Percentiles rank a stretch among this genome's conserved stretches.
phyloP scores from a whole-genome alignment of 2,797 vertebrate species.

The Heteromormyrus szaboi region DNA sequence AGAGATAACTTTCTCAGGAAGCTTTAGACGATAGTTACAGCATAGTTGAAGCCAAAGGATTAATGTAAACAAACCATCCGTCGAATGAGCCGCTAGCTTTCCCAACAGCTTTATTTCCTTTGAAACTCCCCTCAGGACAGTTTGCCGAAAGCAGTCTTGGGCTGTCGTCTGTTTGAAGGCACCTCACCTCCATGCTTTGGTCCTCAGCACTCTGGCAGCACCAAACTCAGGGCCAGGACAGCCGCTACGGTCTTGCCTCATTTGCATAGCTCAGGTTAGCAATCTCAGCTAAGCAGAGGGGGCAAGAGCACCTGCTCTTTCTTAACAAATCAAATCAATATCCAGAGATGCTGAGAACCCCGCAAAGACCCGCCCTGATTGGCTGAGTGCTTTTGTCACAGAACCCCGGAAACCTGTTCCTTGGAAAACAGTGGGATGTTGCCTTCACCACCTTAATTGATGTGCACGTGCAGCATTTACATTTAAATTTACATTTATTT shows the following conservation, averaged over 20 bases:
- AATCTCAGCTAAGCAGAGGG: conserved; percentile 1
- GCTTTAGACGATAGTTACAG: not conserved
- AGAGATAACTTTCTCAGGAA: not conserved
- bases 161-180: not conserved
- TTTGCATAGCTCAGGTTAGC: not conserved
- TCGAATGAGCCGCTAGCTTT: not conserved
- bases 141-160: not conserved
- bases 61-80: not conserved
- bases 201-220: not conserved
- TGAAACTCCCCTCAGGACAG: not conserved
- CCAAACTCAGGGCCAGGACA: not conserved
- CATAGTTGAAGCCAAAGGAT: not conserved
- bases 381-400: not conserved
- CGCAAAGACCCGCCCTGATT: not conserved
- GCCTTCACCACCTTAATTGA: not conserved
- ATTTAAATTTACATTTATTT: not conserved
- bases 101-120: not conserved
- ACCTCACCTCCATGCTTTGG: not conserved
- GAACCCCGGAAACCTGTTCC: not conserved
- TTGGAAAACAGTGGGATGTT: not conserved
- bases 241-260: not conserved
- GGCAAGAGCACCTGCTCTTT: not conserved
- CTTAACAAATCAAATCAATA: not conserved
- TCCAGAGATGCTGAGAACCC: not conserved
- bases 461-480: not conserved